Base-by-base conservation (phyloP, 2,113 vertebrate species). In the Nothocercus julius region DNA sequence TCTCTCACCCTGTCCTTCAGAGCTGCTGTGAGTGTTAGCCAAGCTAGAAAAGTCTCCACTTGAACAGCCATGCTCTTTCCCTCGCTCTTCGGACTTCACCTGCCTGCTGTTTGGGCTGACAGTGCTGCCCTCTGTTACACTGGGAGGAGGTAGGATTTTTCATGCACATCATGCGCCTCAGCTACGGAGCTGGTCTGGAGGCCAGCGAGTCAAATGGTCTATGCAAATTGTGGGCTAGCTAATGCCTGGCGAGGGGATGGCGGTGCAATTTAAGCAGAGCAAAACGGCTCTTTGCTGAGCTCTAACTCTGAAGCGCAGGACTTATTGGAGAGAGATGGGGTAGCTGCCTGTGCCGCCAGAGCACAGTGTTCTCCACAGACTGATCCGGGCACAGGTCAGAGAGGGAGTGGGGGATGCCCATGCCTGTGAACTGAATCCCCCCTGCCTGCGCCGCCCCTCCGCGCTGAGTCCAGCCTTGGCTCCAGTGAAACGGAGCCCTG, bases 121-220 rank as follows among this genome's bases (percentile, higher is more conserved):
- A 53, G 34, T 76, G 54, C 28, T 0, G 0, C 44, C 7, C 11
- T 54, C 38, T 1, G 2, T 0, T 20, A 13, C n/a, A 30, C 9
- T 3, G 1, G 12, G 32, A 63, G n/a, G 47, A 32, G 1, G 1
- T 1, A 4, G 21, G 62, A 66, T 69, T 85, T 47, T 32, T 66
- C 15, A 13, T 1, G 51, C 51, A 28, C 5, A 7, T 28, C 7
- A 9, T 45, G 30, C 59, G 16, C 44, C 63, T 87, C 30, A 3
- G 3, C 25, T 40, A 32, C 44, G 53, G 44, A 53, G 53, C 21
- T 2, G 7, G 38, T 53, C 38, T 13, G 11, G 42, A 74, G 51
- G 38, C 30, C 56, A 53, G 36, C 0, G 3, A 89, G n/a, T 56
- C 20, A 53, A 85, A n/a, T 0, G 0, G 10, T 67, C 18, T 66